These are phyloP conservation scores for Coremacera marginata DNA, from an alignment of 2,888 invertebrate genomes.

Conservation along the genomic window DNA sequence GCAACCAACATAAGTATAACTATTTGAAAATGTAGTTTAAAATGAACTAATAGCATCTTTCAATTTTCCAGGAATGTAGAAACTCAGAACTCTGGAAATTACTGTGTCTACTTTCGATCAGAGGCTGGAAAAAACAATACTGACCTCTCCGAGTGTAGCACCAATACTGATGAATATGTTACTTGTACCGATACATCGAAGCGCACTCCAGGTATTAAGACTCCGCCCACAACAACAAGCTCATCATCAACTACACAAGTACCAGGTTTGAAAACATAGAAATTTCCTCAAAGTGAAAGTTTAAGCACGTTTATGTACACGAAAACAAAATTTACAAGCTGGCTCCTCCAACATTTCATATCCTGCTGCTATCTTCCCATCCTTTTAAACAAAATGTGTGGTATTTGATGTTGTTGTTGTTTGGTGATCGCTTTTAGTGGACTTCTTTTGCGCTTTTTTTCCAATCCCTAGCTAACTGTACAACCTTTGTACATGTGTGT, in stretches of 20 bases:
- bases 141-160: conserved; percentile 89
- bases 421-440: conserved; percentile 61
- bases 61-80: conserved; percentile 27
- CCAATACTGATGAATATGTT: conserved; percentile 86
- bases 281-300: conserved; percentile 42
- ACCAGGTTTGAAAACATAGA: conserved; percentile 67
- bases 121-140: conserved; percentile 64
- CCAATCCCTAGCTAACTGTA: neutral
- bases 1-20: conserved; percentile 18
- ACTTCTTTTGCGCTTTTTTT: conserved; percentile 17
- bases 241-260: conserved; percentile 70
- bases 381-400: conserved; percentile 46
- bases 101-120: conserved; percentile 67
- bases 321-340: neutral
- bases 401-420: conserved; percentile 68
- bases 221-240: conserved; percentile 69
- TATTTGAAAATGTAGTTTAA: too few species aligned
- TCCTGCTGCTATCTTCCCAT: neutral
- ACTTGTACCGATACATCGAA: conserved; percentile 86
- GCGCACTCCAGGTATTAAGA: conserved; percentile 72
- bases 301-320: conserved; percentile 35
- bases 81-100: conserved; percentile 66
- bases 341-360: conserved; percentile 29
- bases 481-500: conserved; percentile 1
- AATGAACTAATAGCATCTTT: neutral